Conservation (phyloP, 2,797 vertebrate genomes). For the Ctenosaura bakeri region DNA sequence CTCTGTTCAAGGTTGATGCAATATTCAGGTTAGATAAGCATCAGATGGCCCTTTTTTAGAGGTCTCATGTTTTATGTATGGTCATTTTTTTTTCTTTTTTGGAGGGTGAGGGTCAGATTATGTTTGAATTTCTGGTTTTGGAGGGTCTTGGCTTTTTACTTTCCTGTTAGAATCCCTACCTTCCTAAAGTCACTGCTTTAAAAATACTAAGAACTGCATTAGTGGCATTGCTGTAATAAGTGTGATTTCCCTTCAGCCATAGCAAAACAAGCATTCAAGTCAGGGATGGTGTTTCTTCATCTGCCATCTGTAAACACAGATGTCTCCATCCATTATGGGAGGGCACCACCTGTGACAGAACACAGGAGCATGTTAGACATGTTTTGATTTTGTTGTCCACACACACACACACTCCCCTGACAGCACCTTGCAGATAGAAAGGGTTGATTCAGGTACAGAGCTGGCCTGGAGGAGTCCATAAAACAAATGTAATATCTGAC, state of each 20-base stretch:
- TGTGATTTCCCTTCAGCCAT: conserved; percentile 24
- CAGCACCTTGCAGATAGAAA: background rate
- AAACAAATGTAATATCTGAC: conserved; percentile 37
- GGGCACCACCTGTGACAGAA: conserved; percentile 7
- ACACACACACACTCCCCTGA: background rate
- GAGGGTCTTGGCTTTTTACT: conserved; percentile 9
- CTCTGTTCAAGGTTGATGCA: conserved; percentile 55
- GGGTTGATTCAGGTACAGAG: conserved; percentile 24
- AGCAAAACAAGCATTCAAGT: conserved; percentile 16
- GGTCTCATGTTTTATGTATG: conserved; percentile 74
- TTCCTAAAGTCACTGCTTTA: conserved; percentile 50
- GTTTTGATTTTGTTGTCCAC: background rate
- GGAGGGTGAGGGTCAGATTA: background rate
- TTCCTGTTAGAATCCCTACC: conserved; percentile 11
- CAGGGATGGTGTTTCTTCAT: conserved; percentile 5
- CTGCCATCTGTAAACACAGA: conserved; percentile 23
- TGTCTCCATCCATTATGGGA: conserved; percentile 3
- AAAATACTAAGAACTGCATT: conserved; percentile 56
- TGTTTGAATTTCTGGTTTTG: no score
- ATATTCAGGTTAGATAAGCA: conserved; percentile 68
- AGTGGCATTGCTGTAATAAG: conserved; percentile 38
- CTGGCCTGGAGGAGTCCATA: background rate
- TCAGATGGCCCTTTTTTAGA: conserved; percentile 67
- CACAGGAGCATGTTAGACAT: background rate
- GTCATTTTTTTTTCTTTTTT: conserved; percentile 63